Evolutionary conservation across 1,140 invertebrate species (phyloP), one percentile per base, ranked within the genome.

Genomic region (Trichomalopsis sarcophagae): DNA sequence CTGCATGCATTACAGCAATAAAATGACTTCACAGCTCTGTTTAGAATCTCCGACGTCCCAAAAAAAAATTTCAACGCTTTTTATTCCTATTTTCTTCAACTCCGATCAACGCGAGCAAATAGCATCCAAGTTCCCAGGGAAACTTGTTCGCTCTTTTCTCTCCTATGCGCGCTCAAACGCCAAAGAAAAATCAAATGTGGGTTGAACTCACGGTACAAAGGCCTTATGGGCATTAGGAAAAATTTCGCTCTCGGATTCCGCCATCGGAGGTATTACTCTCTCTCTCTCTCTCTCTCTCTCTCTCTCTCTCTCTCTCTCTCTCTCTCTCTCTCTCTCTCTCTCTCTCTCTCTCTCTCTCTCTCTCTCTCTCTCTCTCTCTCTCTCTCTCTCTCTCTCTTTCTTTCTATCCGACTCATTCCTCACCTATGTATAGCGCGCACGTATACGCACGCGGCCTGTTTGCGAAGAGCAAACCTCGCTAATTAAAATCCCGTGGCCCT

Each of bases 401-500:
- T 44, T 9, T 1, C 40, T 44, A 9, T 44, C 40, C 1, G 30
- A 1, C 71, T 40, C 30, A 21, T 27, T 76, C 47, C 47, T 1
- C 11, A 68, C 17, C 1, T 69, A 36, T 1, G 40, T 21, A n/a
- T 68, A 80, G 50, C 2, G n/a, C 68, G 33, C 68, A 30, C 66
- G 79, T 36, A 78, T 30, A 71, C 79, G 36, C 68, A 13, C 55
- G 68, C 83, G 44, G 88, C 17, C 33, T 92, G 91, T 92, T 93
- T 93, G 90, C 90, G 88, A 89, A 88, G 89, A 90, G 92, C 87
- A 93, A 93, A 93, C 92, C 87, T 87, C 82, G 89, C 90, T 93
- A 93, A 93, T 93, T 93, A 93, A 93, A 93, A 93, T 93, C 90
- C 89, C 84, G 88, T 87, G 90, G 89, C 89, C 88, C 90, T 90